Base-by-base conservation (phyloP, 2,113 vertebrate species). In the Delphinapterus leucas region DNA sequence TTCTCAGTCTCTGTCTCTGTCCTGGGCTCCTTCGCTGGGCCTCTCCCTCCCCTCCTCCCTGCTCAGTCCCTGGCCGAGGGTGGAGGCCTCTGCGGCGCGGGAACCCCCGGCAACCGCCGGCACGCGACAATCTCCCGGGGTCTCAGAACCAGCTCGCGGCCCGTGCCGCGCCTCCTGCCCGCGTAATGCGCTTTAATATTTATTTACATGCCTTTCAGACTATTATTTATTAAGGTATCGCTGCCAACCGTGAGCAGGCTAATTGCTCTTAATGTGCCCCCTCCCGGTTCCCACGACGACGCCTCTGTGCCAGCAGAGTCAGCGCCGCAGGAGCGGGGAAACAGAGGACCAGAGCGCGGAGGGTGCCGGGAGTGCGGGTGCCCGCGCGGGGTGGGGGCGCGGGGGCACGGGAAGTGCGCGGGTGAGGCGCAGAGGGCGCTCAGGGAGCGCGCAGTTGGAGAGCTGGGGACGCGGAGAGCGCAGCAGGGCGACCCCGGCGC, bases 241-340 rank as follows among this genome's bases (percentile, higher is more conserved):
- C 84, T 98, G 98, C 95, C 97, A 98, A 97, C 89, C 82, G 93
- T 63, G 89, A 13, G 86, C 91, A 17, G 94, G 96, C 96, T 98
- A 97, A 98, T 98, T 98, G 97, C 65, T 97, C 67, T 97, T 98
- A 98, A 98, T 97, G 71, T 97, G 94, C 92, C 83, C 90, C 25
- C 96, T 98, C 33, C 91, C 2, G 0, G 96, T 98, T 97, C 95
- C 98, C 98, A 85, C 13, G 13, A 92, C 36, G 38, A 91, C 58
- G 74, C 88, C 84, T 80, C 85, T 3, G 5, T 44, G 86, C 82
- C 8, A 4, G 61, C 33, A 0, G 71, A 81, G 49, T 6, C 74
- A n/a, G 60, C 2, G 61, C 55, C 0, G 18, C 61, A 26, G 0
- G 9, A 20, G 70, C 8, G 0, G 36, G 90, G 85, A 97, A 95